A percentile compares a stretch with the other conserved stretches of the same genome.
These are phyloP conservation scores for Phylloscopus trochiloides DNA, from an alignment of 2,113 vertebrate species.

Conservation along the genomic window DNA sequence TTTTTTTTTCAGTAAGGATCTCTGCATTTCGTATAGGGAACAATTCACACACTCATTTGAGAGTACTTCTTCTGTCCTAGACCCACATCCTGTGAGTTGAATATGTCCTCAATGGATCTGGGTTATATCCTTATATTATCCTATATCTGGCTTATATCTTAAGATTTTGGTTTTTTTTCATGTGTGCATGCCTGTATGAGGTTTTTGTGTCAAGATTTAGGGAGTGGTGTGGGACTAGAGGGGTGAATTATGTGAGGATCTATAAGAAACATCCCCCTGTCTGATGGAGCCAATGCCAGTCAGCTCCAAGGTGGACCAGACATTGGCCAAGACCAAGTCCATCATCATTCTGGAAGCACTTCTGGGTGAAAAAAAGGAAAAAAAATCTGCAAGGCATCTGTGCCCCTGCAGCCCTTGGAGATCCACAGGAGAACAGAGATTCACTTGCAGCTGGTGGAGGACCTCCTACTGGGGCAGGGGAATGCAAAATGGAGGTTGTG, in stretches of 20 bases:
- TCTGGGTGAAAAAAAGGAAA: no score
- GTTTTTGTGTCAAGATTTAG: not conserved
- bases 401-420: rapidly evolving
- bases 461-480: rapidly evolving
- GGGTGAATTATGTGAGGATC: not conserved
- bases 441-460: rapidly evolving
- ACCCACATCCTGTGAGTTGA: no score
- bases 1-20: not conserved
- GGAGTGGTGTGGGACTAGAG: rapidly evolving
- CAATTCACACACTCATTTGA: not conserved
- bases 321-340: not conserved
- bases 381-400: not conserved
- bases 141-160: no score
- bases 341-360: not conserved
- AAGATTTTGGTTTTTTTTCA: not conserved
- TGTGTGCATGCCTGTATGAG: rapidly evolving
- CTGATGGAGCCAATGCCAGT: not conserved
- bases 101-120: not conserved
- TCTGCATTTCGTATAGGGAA: not conserved
- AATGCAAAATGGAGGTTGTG: not conserved
- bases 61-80: not conserved
- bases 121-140: not conserved
- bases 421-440: not conserved
- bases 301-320: not conserved
- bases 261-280: not conserved